Evolutionary conservation across 2,888 invertebrate species (phyloP), one percentile per base, ranked within the genome.

Genomic region (Pedicia rivosa): DNA sequence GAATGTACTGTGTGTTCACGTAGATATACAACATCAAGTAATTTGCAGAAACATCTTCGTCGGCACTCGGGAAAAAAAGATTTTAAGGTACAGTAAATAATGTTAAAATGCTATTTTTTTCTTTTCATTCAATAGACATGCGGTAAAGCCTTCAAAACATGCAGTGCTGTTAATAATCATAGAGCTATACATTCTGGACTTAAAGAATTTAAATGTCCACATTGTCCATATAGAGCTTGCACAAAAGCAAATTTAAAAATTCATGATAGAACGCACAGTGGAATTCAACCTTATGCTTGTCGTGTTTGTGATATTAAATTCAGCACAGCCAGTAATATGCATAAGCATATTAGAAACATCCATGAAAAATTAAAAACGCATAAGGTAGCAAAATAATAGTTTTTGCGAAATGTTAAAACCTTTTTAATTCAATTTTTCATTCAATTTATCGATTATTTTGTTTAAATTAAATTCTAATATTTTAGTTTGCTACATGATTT

Each of bases 131-230:
- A 25, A 14, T 37, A 44, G 44, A 41, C 41, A 8, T 44, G 44
- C 16, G 44, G 44, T 8, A 44, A 44, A 36, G 44, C 44, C 7
- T 44, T 44, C 34, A 45, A 45, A 37, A 43, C 45, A 8, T 41
- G 42, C 35, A 45, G 45, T 34, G 42, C 44, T 16, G 42, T 41
- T 4, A 41, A 36, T 12, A 45, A 39, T 35, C 45, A 45, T 41
- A 41, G 42, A 10, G 41, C 42, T 7, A 42, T 42, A 31, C 45
- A 45, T 42, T 38, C 42, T 3, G 37, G 35, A 2, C 35, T 38
- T 12, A 43, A 44, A 37, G 35, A 36, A 28, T 43, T 44, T 35
- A 25, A 42, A 22, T 45, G 45, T 35, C 37, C 39, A 14, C 37
- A 32, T 20, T 45, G 45, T 35, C 20, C 41, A 4, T 45, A 43